These are phyloP conservation scores for Sminthurinus aureus DNA, from an alignment of 2,888 invertebrate species.

Conservation along the genomic window DNA sequence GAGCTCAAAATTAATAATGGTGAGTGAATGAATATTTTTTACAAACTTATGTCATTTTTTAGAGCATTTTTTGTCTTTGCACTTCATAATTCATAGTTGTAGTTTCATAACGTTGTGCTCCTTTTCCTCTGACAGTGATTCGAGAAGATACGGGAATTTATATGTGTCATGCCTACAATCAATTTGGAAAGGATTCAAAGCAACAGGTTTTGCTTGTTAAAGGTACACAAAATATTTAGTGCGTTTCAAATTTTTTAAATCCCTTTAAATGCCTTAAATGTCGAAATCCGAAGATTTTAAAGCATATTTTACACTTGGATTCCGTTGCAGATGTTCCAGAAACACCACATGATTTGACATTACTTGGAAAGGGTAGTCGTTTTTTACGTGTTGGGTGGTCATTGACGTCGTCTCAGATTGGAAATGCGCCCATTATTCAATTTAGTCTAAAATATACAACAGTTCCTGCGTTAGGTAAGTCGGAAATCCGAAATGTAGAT, in stretches of 20 bases:
- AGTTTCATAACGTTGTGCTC: too few relatives aligned
- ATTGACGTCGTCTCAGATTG: conserved; percentile 61
- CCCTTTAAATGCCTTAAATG: neutral
- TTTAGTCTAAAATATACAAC: conserved; percentile 64
- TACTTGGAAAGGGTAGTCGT: conserved; percentile 62
- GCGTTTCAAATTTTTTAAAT: neutral
- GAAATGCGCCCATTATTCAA: conserved; percentile 62
- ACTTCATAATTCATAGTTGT: too few relatives aligned
- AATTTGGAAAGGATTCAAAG: conserved; percentile 62
- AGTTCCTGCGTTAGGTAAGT: neutral
- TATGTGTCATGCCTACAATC: conserved; percentile 64
- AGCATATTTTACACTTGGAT: neutral
- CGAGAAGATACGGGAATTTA: conserved; percentile 64
- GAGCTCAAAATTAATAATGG: conserved; percentile 61
- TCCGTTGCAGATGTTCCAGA: conserved; percentile 64
- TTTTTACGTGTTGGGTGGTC: conserved; percentile 64
- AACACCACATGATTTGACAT: conserved; percentile 62
- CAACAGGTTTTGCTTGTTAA: conserved; percentile 62
- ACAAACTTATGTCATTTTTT: too few relatives aligned
- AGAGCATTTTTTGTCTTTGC: too few relatives aligned
- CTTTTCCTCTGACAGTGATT: conserved; percentile 55
- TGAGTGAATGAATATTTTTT: too few relatives aligned
- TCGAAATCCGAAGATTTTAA: neutral
- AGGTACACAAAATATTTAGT: conserved; percentile 60
- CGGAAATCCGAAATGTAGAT: neutral